These are phyloP conservation scores for Balaeniceps rex DNA, from an alignment of 2,113 vertebrate species.

Conservation along the genomic window DNA sequence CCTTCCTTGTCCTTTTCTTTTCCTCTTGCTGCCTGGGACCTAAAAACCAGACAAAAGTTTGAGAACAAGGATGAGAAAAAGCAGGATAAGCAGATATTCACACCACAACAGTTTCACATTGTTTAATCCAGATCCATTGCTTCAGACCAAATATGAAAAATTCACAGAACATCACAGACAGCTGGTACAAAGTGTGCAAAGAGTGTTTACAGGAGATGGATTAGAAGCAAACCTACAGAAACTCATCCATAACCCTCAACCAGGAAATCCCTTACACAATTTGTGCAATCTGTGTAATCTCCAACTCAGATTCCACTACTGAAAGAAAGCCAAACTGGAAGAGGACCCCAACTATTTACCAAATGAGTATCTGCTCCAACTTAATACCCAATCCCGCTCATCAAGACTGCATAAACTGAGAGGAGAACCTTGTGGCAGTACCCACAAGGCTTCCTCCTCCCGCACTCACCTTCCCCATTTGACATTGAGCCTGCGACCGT, in stretches of 20 bases:
- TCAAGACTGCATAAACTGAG: neutral
- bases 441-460: neutral
- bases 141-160: neutral
- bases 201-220: neutral
- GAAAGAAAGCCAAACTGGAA: neutral
- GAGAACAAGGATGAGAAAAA: neutral
- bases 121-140: neutral
- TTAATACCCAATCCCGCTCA: neutral
- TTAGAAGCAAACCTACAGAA: neutral
- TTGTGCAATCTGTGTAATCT: neutral
- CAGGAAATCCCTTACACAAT: neutral
- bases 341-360: neutral
- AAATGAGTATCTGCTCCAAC: neutral
- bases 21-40: conserved; percentile 92
- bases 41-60: conserved; percentile 38
- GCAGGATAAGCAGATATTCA: neutral
- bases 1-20: conserved; percentile 90
- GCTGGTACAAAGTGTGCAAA: neutral
- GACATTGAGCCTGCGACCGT: conserved; percentile 93
- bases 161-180: neutral
- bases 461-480: conserved; percentile 93
- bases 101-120: neutral
- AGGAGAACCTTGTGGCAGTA: neutral
- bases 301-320: neutral
- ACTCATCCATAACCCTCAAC: neutral